These are phyloP conservation scores for Amniataba percoides DNA, from an alignment of 2,797 vertebrate species.

Conservation along the genomic window DNA sequence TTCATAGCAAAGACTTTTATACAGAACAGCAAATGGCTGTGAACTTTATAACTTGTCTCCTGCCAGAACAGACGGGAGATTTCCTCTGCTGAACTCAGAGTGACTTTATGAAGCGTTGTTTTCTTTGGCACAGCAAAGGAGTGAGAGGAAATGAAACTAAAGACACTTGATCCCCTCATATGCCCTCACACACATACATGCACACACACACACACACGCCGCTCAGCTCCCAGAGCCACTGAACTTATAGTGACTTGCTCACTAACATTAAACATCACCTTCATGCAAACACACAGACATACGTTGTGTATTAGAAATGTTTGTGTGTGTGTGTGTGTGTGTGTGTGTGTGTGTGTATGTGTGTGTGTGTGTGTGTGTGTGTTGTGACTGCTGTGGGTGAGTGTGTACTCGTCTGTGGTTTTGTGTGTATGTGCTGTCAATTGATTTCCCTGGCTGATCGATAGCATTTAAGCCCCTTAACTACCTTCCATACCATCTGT, in stretches of 20 bases:
- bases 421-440: constrained; percentile 50
- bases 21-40: neutral
- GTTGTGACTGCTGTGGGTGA: neutral
- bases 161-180: constrained; percentile 67
- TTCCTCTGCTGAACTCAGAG: constrained; percentile 61
- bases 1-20: constrained; percentile 3
- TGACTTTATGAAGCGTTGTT: constrained; percentile 67
- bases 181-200: constrained; percentile 38
- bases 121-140: constrained; percentile 67
- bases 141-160: constrained; percentile 76
- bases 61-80: constrained; percentile 41
- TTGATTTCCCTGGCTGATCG: constrained; percentile 80
- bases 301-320: neutral
- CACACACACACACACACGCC: constrained; percentile 19
- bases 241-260: constrained; percentile 40
- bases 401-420: constrained; percentile 47
- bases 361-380: constrained; percentile 5
- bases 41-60: constrained; percentile 36
- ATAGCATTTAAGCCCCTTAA: constrained; percentile 82
- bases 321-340: constrained; percentile 3
- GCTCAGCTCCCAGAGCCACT: constrained; percentile 23
- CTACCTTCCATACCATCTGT: constrained; percentile 72
- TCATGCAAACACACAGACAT: constrained; percentile 13
- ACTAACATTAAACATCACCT: constrained; percentile 28
- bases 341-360: constrained; percentile 34